These are phyloP conservation scores for Ictidomys tridecemlineatus DNA, from an alignment of 2,113 vertebrate species.

Conservation along the genomic window DNA sequence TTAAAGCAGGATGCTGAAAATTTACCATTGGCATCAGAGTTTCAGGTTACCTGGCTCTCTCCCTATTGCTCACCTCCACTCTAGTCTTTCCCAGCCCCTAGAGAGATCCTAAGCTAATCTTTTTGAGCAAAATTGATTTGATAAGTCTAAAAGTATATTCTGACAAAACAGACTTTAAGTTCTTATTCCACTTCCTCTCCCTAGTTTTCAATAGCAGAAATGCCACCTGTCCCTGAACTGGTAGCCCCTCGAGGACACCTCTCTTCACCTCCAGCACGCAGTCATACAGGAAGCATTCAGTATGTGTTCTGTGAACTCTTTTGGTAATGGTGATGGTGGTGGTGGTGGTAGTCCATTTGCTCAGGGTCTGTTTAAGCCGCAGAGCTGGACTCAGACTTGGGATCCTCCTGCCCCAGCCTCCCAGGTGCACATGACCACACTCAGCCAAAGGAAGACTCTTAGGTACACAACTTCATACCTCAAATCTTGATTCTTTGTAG, in stretches of 20 bases:
- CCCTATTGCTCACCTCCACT: not conserved
- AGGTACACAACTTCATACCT: not conserved
- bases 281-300: not conserved
- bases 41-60: not conserved
- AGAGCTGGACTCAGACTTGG: too few relatives aligned
- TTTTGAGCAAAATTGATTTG: conserved; percentile 30
- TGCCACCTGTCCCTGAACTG: not conserved
- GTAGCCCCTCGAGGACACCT: not conserved
- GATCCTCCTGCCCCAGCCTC: too few relatives aligned
- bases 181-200: not conserved
- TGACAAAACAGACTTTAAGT: conserved; percentile 11
- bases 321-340: too few relatives aligned
- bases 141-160: conserved; percentile 17
- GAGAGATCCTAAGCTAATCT: not conserved
- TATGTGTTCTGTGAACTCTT: not conserved
- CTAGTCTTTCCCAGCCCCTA: conserved; percentile 5
- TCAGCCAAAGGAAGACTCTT: not conserved
- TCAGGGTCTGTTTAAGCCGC: too few relatives aligned
- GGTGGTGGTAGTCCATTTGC: too few relatives aligned
- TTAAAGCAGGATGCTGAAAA: conserved; percentile 7
- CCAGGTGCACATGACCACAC: too few relatives aligned
- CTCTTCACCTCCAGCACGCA: not conserved
- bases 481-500: conserved; percentile 18
- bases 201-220: not conserved
- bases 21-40: conserved; percentile 6